Conservation (phyloP, 92 coral and sea anemone genomes). For the Zoanthus gigantus region DNA sequence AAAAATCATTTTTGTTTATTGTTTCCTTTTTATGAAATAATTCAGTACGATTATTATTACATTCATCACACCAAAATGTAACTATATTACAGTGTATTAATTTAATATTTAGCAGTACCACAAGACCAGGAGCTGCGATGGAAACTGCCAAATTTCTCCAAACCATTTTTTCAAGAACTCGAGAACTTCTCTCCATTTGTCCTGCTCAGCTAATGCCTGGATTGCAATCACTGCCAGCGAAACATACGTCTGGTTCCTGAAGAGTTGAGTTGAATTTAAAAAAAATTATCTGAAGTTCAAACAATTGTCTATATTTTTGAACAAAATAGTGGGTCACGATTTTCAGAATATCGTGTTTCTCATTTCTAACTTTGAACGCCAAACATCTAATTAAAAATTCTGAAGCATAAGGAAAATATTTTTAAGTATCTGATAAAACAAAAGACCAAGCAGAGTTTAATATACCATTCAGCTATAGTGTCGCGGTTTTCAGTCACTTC, state of each 20-base stretch:
- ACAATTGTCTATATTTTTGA: no score
- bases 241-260: background rate
- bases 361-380: no score
- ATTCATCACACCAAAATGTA: no score
- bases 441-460: background rate
- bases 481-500: background rate
- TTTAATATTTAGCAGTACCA: conserved; percentile 42
- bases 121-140: conserved; percentile 67
- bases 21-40: no score
- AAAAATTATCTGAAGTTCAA: background rate
- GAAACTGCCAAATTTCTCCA: conserved; percentile 58
- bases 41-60: no score
- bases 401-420: background rate
- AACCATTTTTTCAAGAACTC: conserved; percentile 65
- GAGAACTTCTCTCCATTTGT: conserved; percentile 48
- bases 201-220: conserved; percentile 75
- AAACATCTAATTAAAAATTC: no score
- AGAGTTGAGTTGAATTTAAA: background rate
- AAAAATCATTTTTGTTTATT: no score
- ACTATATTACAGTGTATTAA: no score
- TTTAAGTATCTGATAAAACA: no score
- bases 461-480: background rate
- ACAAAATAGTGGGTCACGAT: no score
- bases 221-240: conserved; percentile 72
- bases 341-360: no score